Evolutionary conservation across 2,113 vertebrate species (phyloP), one percentile per base, ranked within the genome.

Genomic region (Toxostoma redivivum): DNA sequence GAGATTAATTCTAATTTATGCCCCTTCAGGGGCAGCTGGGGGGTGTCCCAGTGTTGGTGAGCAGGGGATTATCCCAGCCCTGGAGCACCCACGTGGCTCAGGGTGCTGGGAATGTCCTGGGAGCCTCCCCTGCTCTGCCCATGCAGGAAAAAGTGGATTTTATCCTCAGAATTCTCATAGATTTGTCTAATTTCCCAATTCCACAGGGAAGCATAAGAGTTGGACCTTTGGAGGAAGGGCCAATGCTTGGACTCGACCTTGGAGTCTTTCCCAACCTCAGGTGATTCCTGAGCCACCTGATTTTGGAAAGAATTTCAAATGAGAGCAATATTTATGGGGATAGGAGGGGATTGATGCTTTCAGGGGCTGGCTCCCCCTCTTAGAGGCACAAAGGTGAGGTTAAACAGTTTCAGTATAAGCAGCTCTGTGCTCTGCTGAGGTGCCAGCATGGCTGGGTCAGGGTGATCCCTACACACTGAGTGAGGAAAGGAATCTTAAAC

Each of bases 221-320:
- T 30, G 22, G 24, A 25, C 23, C 13, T 66, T 33, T 30, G 53
- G 60, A 61, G 56, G 54, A 13, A 53, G 24, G 11, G 57, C 31
- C 38, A 4, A 11, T 5, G 12, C 37, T 10, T 57, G 37, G n/a
- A 22, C 28, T 35, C 0, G 0, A 3, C 31, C 30, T 19, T 40
- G n/a, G 38, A 31, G n/a, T 3, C 9, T 58, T 58, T 25, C 19
- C 58, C 65, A 72, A 5, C 3, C 16, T 33, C 40, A 21, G 53
- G 33, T 8, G 38, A 22, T 12, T 44, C 16, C 44, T 1, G 78
- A 86, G 35, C 14, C 11, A 3, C 44, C 72, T 23, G n/a, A 31
- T 30, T 61, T 44, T 20, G 20, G 12, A 20, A 42, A 37, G 22
- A 15, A 77, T 72, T 85, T 45, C 10, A 64, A 57, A 77, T 80